Conservation (phyloP, 2,113 vertebrate genomes). For the Hirundichthys speculiger region DNA sequence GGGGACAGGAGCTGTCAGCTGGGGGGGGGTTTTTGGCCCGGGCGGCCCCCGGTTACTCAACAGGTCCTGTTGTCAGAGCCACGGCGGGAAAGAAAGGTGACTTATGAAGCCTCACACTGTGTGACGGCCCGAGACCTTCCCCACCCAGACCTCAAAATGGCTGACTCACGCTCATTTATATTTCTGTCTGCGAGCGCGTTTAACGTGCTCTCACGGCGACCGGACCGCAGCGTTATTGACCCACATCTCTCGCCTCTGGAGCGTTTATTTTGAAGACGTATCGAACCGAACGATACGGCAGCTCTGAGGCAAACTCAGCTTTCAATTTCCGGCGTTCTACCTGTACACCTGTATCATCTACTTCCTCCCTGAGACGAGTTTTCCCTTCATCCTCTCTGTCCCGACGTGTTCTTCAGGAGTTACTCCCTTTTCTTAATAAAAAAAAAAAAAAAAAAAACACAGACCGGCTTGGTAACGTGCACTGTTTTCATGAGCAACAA, state of each 20-base stretch:
- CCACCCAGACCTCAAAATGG: conserved; percentile 50
- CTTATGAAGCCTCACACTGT: conserved; percentile 52
- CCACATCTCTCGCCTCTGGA: conserved; percentile 36
- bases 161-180: conserved; percentile 54
- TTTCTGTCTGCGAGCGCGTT: conserved; percentile 40
- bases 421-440: conserved; percentile 28
- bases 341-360: neutral
- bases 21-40: conserved; percentile 29
- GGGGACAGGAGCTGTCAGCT: conserved; percentile 59
- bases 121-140: conserved; percentile 42
- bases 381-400: conserved; percentile 20
- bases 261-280: conserved; percentile 44
- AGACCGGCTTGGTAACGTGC: conserved; percentile 17
- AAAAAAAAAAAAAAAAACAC: too few species aligned
- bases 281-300: conserved; percentile 22
- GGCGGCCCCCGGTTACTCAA: conserved; percentile 42
- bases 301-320: conserved; percentile 1
- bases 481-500: conserved; percentile 27
- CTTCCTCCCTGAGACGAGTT: conserved; percentile 14
- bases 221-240: conserved; percentile 44
- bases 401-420: conserved; percentile 22
- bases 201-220: conserved; percentile 41
- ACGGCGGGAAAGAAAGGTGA: conserved; percentile 42
- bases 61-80: conserved; percentile 35
- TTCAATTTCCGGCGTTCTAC: too few species aligned